Base-by-base conservation (phyloP, 37 sponge, comb jelly and placozoan species). In the Cladorhizidae sp. region DNA sequence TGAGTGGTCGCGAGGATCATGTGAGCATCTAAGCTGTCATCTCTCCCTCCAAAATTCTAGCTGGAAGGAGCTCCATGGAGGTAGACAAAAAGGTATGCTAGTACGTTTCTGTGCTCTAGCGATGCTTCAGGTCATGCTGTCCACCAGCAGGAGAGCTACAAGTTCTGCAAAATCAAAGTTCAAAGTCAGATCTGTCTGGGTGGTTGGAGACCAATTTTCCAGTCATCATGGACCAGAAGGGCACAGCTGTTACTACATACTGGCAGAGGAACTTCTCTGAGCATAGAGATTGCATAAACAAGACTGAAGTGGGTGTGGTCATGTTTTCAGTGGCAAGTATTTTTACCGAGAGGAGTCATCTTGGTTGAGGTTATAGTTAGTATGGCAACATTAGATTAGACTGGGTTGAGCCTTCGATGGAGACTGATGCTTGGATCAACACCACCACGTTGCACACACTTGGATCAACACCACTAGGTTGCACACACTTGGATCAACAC, bases 141-240 rank as follows among this genome's bases (percentile, higher is more conserved):
- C 99, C 1, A 91, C 96, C 51, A 94, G 92, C 93, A 91, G 70
- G 99, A 98, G 40, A 97, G 99, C 22, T 96, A 94, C 87, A 96
- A 96, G 89, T 98, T 98, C 76, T n/a, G n/a, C n/a, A n/a, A n/a
- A n/a, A 72, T 94, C 93, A 43, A 98, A 98, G 89, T 89, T 98
- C 33, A 90, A 85, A 43, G 99, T 98, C 1, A 85, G 99, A 11
- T 96, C 97, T 0, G 95, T 98, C 26, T 97, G 97, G 3, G 94
- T 96, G 88, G 94, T 98, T 65, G 99, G 99, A 23, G 99, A 98
- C 89, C 96, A 98, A 91, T 98, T 98, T 84, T 97, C 99, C 61
- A 95, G 97, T 81, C 81, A 97, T 3, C 99, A 98, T 58, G 99
- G 99, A n/a, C n/a, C 99, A 98, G 81, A 98, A 98, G 76, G 99